Conservation (phyloP, 2,797 vertebrate species). For the Nyctibius grandis region DNA sequence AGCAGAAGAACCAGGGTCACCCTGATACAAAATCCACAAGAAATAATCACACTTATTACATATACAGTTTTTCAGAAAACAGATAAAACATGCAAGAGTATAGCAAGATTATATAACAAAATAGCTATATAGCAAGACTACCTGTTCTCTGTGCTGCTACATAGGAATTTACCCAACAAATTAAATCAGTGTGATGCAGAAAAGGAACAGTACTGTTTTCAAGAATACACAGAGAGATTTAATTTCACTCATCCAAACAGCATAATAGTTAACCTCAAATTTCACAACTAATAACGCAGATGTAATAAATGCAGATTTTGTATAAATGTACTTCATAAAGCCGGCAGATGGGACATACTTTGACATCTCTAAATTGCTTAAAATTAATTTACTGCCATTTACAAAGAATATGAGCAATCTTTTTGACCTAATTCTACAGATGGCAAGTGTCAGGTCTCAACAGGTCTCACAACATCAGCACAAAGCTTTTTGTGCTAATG, state of each 20-base stretch:
- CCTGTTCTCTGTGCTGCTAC: neutral
- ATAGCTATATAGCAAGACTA: neutral
- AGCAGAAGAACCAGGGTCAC: constrained; percentile 94
- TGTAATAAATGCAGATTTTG: neutral
- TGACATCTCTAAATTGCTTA: neutral
- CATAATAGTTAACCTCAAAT: neutral
- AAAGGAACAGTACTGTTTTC: neutral
- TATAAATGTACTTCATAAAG: neutral
- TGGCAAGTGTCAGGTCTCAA: neutral
- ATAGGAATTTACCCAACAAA: neutral
- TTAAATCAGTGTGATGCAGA: neutral
- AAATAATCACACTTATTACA: constrained; percentile 13
- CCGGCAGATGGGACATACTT: neutral
- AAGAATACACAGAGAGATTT: neutral
- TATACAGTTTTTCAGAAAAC: neutral
- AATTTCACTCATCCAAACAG: neutral
- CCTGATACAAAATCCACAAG: constrained; percentile 76
- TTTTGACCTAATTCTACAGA: neutral
- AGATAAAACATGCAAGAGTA: neutral
- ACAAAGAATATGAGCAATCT: neutral
- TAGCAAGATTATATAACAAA: neutral
- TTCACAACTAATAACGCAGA: neutral
- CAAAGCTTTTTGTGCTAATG: constrained; percentile 27
- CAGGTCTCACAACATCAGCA: too few species aligned
- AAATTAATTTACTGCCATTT: constrained; percentile 12